Conservation (phyloP, 2,113 vertebrate genomes). For the Excalfactoria chinensis region DNA sequence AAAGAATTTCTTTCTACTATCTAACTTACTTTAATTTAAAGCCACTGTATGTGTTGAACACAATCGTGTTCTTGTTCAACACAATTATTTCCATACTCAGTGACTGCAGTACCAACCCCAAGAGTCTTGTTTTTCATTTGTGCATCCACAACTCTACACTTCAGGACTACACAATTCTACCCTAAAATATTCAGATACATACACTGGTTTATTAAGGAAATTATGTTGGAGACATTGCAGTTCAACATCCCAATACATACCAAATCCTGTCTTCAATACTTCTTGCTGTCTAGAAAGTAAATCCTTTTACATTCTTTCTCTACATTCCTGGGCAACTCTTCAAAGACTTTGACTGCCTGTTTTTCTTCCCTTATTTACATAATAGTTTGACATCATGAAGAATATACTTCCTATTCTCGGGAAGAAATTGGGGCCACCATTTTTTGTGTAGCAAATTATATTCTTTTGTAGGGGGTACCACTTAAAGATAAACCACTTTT, state of each 20-base stretch:
- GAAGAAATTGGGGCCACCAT: background rate
- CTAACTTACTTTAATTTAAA: background rate
- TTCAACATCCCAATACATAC: background rate
- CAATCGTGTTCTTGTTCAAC: background rate
- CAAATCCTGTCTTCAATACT: background rate
- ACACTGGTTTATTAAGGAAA: background rate
- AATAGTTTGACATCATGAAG: background rate
- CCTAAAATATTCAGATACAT: background rate
- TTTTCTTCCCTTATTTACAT: conserved; percentile 4
- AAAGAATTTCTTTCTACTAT: background rate
- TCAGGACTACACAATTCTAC: background rate
- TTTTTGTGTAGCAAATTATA: background rate
- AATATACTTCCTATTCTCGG: background rate
- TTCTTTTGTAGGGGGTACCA: background rate
- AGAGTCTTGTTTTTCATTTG: background rate
- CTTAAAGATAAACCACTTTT: background rate
- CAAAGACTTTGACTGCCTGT: background rate
- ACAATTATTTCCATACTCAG: background rate
- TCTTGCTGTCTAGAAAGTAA: background rate
- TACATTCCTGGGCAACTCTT: background rate
- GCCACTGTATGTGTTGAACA: background rate
- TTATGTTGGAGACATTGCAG: background rate
- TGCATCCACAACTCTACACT: background rate
- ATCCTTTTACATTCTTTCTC: background rate
- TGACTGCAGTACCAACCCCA: background rate